Percentiles rank a stretch among this genome's conserved stretches.
These are phyloP conservation scores for Heterotilapia buettikoferi DNA, from an alignment of 2,113 vertebrate species.

Conservation along the genomic window DNA sequence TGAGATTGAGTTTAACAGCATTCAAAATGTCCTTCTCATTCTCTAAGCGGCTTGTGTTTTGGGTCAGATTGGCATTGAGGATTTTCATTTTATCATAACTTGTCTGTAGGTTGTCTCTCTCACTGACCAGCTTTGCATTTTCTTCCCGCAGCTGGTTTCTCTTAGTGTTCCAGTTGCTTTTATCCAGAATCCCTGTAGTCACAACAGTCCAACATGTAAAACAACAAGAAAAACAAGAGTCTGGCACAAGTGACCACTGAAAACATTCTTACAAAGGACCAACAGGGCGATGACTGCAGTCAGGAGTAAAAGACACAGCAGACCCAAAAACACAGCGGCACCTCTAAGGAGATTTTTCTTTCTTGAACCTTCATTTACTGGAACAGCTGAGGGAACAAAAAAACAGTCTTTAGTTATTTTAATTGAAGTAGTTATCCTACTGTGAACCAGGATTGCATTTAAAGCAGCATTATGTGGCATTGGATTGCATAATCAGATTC, in stretches of 20 bases:
- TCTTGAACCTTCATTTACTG: background rate
- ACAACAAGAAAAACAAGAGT: background rate
- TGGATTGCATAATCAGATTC: too few relatives aligned
- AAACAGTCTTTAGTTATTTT: background rate
- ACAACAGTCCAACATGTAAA: background rate
- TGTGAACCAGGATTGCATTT: too few relatives aligned
- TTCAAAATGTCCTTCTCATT: background rate
- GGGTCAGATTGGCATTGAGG: background rate
- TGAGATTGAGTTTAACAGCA: background rate
- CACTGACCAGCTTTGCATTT: too few relatives aligned
- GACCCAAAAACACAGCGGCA: background rate
- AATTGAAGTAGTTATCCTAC: too few relatives aligned
- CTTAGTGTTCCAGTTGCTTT: too few relatives aligned
- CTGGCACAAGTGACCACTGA: background rate
- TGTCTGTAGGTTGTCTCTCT: too few relatives aligned
- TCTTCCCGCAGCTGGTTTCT: too few relatives aligned
- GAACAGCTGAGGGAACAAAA: background rate
- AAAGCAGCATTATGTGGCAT: too few relatives aligned
- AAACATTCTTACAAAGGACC: background rate
- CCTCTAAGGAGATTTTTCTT: background rate
- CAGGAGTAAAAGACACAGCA: constrained; percentile 1
- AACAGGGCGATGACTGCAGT: background rate
- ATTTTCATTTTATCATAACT: too few relatives aligned
- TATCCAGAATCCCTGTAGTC: background rate
- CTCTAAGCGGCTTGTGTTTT: background rate